Percentiles rank a stretch among this genome's conserved stretches.
These are phyloP conservation scores for Halichoeres trimaculatus DNA, from an alignment of 2,113 vertebrate genomes.

Conservation along the genomic window DNA sequence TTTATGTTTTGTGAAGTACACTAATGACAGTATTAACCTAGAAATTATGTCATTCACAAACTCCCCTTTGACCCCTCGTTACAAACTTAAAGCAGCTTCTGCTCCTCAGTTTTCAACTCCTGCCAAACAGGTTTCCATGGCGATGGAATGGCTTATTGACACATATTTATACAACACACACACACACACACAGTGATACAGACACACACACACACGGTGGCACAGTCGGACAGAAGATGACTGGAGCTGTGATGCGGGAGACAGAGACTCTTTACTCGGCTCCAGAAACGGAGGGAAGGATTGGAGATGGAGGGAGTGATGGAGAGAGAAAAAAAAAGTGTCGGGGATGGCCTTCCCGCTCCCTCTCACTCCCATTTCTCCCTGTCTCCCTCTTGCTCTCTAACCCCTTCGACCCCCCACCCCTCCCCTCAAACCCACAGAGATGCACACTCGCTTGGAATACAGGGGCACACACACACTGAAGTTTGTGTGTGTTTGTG, in stretches of 20 bases:
- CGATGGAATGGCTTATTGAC: conserved; percentile 63
- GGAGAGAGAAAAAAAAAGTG: conserved; percentile 45
- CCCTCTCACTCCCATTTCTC: conserved; percentile 53
- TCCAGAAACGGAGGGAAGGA: conserved; percentile 65
- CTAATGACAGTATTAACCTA: conserved; percentile 78
- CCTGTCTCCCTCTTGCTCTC: conserved; percentile 36
- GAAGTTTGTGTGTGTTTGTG: conserved; percentile 71
- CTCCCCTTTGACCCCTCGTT: conserved; percentile 38
- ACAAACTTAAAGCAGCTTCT: conserved; percentile 64
- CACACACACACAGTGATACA: conserved; percentile 33
- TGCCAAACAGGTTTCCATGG: conserved; percentile 62
- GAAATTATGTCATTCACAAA: conserved; percentile 55
- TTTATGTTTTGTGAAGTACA: conserved; percentile 81
- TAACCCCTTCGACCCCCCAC: background rate
- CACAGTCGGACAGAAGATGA: conserved; percentile 76
- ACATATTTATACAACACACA: conserved; percentile 63
- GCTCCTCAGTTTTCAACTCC: conserved; percentile 59
- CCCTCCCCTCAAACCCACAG: conserved; percentile 27
- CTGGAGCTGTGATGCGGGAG: conserved; percentile 72
- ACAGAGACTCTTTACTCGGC: conserved; percentile 80
- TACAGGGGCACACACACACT: conserved; percentile 58
- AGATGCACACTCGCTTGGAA: conserved; percentile 73
- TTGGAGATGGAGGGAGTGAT: conserved; percentile 63
- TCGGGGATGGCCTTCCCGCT: conserved; percentile 34
- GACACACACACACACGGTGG: conserved; percentile 56